These are phyloP conservation scores for Apamea monoglypha DNA, from an alignment of 2,888 invertebrate species.

Conservation along the genomic window DNA sequence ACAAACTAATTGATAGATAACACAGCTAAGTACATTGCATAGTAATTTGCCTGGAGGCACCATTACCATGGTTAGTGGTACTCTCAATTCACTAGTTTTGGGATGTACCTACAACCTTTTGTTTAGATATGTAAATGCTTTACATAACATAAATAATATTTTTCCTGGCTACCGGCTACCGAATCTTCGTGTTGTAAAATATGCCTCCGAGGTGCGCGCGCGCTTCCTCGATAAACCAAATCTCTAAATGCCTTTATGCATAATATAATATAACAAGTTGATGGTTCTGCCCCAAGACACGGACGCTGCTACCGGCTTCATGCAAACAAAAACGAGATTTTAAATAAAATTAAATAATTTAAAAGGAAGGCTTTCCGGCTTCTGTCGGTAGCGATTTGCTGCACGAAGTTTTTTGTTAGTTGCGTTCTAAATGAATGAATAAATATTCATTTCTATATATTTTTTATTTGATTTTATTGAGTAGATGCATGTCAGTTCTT, in stretches of 20 bases:
- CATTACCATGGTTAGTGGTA: background rate
- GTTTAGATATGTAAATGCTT: constrained; percentile 32
- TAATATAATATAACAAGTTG: constrained; percentile 45
- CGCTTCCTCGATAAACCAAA: constrained; percentile 60
- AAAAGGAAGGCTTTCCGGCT: constrained; percentile 52
- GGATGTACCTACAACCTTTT: constrained; percentile 12
- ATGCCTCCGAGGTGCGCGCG: constrained; percentile 71
- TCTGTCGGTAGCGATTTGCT: constrained; percentile 44
- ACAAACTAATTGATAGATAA: constrained; percentile 7
- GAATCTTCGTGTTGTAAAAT: constrained; percentile 75
- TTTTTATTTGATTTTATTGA: background rate
- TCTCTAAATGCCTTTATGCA: constrained; percentile 47
- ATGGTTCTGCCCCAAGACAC: constrained; percentile 75
- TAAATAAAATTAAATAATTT: constrained; percentile 68
- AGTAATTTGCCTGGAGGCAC: constrained; percentile 13
- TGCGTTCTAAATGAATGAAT: background rate
- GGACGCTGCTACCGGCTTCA: constrained; percentile 83
- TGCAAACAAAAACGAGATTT: constrained; percentile 76
- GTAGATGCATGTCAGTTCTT: background rate
- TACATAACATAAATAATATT: constrained; percentile 28
- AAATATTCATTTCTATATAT: background rate
- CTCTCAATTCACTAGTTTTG: constrained; percentile 4
- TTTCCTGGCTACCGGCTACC: constrained; percentile 62
- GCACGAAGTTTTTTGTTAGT: constrained; percentile 21
- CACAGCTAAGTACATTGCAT: background rate